These are phyloP conservation scores for Cybosia mesomella DNA, from an alignment of 2,888 invertebrate genomes.

Conservation along the genomic window DNA sequence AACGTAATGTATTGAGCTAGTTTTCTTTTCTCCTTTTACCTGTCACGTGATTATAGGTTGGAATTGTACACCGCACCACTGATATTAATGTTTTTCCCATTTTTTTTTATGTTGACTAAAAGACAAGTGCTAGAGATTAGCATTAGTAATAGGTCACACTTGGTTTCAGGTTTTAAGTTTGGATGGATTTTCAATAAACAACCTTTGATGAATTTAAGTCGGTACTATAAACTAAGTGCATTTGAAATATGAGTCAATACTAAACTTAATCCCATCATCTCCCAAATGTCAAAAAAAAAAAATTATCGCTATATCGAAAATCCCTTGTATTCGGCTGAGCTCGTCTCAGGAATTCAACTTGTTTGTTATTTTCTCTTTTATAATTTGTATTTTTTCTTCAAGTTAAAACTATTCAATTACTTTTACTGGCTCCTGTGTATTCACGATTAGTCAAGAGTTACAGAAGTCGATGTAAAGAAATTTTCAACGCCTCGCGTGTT, in stretches of 20 bases:
- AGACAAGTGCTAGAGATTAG: neutral
- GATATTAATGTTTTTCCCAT: conserved; percentile 10
- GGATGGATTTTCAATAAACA: too few relatives aligned
- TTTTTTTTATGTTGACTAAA: neutral
- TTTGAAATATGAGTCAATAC: neutral
- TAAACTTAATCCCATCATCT: neutral
- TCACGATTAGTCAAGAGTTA: conserved; percentile 24
- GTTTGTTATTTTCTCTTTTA: neutral
- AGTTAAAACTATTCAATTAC: conserved; percentile 11
- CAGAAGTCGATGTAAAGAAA: conserved; percentile 20
- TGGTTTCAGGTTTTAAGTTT: neutral
- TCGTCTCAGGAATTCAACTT: too few relatives aligned
- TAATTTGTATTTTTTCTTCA: neutral
- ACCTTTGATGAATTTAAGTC: too few relatives aligned
- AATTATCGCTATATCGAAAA: too few relatives aligned
- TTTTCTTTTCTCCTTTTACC: conserved; percentile 73
- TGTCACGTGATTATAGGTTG: conserved; percentile 54
- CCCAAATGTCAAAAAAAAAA: too few relatives aligned
- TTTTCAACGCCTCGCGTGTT: conserved; percentile 12
- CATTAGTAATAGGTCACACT: neutral
- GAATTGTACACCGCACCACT: conserved; percentile 36
- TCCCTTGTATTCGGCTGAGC: too few relatives aligned
- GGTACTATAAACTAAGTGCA: neutral
- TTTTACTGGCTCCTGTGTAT: conserved; percentile 16
- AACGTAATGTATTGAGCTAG: conserved; percentile 55